Conservation (phyloP, 2,113 vertebrate genomes). For the Barbus barbus region DNA sequence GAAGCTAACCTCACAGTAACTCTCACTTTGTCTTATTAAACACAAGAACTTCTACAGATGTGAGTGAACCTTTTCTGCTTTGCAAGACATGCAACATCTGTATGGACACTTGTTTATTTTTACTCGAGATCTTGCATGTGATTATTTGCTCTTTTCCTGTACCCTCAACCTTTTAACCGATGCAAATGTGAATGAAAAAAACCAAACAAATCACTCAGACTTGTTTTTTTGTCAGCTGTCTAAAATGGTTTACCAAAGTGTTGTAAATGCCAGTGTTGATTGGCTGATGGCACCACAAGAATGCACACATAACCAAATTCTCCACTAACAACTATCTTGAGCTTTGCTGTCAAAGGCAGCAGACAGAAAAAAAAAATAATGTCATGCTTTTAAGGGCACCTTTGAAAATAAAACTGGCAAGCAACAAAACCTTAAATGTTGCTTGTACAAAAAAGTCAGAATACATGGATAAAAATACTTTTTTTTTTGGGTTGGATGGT, state of each 20-base stretch:
- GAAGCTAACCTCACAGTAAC: background rate
- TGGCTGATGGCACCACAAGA: background rate
- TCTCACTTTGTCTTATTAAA: no score
- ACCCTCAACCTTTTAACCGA: background rate
- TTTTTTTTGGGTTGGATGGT: background rate
- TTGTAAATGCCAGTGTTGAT: background rate
- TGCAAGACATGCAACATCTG: background rate
- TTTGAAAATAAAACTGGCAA: background rate
- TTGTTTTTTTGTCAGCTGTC: background rate
- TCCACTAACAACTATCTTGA: background rate
- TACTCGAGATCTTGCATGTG: background rate
- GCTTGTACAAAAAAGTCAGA: background rate
- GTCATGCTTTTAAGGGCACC: background rate
- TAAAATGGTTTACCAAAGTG: background rate
- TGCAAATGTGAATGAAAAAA: background rate
- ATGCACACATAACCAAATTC: background rate
- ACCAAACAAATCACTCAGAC: background rate
- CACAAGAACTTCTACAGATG: no score
- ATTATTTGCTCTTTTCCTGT: background rate
- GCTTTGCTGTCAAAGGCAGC: background rate
- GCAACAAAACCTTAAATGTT: background rate
- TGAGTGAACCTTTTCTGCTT: background rate
- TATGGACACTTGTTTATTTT: background rate
- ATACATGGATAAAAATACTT: background rate
- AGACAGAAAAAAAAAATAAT: background rate